Evolutionary conservation across 2,797 vertebrate species (phyloP).

Genomic region (Potorous gilbertii): DNA sequence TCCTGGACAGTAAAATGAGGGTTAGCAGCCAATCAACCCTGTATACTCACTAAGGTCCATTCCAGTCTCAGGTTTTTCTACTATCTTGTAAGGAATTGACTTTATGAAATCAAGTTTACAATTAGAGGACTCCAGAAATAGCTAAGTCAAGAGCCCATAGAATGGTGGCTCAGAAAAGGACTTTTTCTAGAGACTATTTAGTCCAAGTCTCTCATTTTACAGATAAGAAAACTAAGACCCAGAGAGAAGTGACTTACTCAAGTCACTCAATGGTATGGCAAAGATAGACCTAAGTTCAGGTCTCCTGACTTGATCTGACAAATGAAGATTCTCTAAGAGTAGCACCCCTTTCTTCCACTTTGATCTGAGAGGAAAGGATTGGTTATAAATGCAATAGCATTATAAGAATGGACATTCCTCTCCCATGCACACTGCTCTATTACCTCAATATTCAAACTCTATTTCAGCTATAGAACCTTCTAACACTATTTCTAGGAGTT

Average conservation of each 20-base stretch:
- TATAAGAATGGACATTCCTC: not conserved
- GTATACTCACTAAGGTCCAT: not conserved
- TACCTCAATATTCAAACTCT: not conserved
- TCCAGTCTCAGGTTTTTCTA: not conserved
- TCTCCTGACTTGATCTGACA: not conserved
- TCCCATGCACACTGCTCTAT: not conserved
- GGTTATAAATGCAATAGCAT: not conserved
- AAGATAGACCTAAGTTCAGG: not conserved
- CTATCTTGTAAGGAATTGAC: not conserved
- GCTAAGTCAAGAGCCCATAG: not conserved
- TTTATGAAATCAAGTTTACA: not conserved
- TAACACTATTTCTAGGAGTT: not conserved
- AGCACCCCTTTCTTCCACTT: not conserved
- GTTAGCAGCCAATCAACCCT: not conserved
- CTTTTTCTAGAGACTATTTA: not conserved
- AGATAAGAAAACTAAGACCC: not conserved
- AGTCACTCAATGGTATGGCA: not conserved
- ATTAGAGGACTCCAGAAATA: not conserved
- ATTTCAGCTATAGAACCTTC: not conserved
- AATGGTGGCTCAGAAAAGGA: not conserved
- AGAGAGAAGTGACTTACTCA: not conserved
- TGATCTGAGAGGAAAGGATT: not conserved
- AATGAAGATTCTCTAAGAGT: not conserved
- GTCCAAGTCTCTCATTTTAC: too few relatives aligned
- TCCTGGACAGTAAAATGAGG: not conserved